Conservation (phyloP, 2,113 vertebrate genomes). For the Dissostichus mawsoni region DNA sequence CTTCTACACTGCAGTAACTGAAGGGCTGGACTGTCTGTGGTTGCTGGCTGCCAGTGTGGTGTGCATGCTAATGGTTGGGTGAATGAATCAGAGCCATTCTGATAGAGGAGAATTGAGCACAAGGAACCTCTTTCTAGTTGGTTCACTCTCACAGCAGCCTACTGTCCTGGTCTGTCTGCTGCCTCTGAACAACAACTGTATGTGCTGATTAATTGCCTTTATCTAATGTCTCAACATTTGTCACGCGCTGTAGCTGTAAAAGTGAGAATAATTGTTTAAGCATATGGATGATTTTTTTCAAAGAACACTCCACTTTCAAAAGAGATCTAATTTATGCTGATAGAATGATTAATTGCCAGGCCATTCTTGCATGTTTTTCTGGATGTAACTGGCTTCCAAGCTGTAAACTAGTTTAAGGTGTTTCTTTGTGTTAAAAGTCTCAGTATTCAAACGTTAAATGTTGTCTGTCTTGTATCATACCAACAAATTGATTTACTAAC, state of each 20-base stretch:
- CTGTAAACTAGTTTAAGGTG: background rate
- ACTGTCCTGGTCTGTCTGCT: conserved; percentile 48
- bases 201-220: conserved; percentile 11
- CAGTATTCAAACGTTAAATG: background rate
- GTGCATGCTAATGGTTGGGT: conserved; percentile 77
- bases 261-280: background rate
- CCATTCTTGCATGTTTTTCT: background rate
- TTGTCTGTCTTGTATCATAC: background rate
- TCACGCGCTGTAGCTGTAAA: background rate
- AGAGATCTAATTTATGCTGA: background rate
- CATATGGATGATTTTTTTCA: background rate
- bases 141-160: conserved; percentile 54
- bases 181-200: conserved; percentile 55
- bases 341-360: background rate
- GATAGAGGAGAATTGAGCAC: conserved; percentile 67
- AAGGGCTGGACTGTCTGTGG: conserved; percentile 67
- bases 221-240: background rate
- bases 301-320: background rate
- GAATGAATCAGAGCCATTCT: conserved; percentile 78
- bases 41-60: conserved; percentile 62
- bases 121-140: conserved; percentile 73
- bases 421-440: background rate
- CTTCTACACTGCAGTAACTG: conserved; percentile 56
- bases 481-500: conserved; percentile 4
- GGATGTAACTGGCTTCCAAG: background rate